Evolutionary conservation across 2,113 vertebrate genomes (phyloP).

Genomic region (Xenopus borealis): DNA sequence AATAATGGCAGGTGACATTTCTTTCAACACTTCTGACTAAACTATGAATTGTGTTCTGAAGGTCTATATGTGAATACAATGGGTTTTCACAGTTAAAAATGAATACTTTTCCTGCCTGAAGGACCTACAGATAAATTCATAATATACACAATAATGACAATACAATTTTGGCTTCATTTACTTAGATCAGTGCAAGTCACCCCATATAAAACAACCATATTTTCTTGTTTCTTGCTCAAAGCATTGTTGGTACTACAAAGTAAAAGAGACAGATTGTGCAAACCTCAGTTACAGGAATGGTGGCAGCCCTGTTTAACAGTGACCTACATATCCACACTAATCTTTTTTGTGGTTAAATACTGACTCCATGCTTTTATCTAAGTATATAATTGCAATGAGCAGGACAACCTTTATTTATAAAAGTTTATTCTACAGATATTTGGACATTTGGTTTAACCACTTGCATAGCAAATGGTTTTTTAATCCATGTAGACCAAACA

Average conservation of each 20-base stretch:
- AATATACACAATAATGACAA: background rate
- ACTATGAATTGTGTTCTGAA: background rate
- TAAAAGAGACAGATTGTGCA: background rate
- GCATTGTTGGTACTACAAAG: background rate
- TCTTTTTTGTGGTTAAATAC: background rate
- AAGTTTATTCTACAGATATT: slow-evolving; percentile 8
- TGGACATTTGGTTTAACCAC: slow-evolving; percentile 14
- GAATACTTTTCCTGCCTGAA: background rate
- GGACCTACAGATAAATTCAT: too few species aligned
- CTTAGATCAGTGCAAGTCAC: too few species aligned
- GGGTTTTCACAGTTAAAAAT: background rate
- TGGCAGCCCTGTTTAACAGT: background rate
- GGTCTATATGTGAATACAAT: background rate
- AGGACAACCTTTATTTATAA: background rate
- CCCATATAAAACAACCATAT: background rate
- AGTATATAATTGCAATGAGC: background rate
- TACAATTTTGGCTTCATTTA: background rate
- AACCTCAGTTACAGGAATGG: background rate
- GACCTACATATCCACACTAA: background rate
- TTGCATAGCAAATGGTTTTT: slow-evolving; percentile 38
- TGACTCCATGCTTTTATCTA: background rate
- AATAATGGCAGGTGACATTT: slow-evolving; percentile 10
- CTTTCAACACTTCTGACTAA: background rate
- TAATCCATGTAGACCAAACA: background rate
- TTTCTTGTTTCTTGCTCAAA: background rate